Conservation (phyloP, 1,140 invertebrate species). For the Branchinecta lindahli region DNA sequence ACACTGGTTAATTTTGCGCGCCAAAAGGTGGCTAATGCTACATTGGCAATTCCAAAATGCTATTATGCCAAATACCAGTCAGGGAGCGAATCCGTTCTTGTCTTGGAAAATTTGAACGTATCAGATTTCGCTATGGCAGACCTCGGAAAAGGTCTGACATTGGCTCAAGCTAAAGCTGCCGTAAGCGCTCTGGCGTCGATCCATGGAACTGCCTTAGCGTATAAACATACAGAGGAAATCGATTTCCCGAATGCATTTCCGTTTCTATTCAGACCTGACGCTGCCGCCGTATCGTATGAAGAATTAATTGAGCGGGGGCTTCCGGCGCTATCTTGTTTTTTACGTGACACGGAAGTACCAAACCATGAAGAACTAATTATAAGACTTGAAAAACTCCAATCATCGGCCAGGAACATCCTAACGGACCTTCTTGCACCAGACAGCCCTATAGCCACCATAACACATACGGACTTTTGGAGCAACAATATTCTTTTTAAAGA, state of each 20-base stretch:
- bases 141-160: constrained; percentile 49
- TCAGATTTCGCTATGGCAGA: constrained; percentile 39
- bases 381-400: constrained; percentile 36
- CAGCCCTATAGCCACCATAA: constrained; percentile 49
- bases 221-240: constrained; percentile 15
- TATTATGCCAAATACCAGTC: constrained; percentile 44
- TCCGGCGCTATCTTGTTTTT: constrained; percentile 39
- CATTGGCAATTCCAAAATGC: constrained; percentile 44
- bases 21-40: constrained; percentile 27
- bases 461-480: constrained; percentile 67
- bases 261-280: constrained; percentile 55
- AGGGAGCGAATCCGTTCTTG: constrained; percentile 39
- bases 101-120: constrained; percentile 42
- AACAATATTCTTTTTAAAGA: constrained; percentile 53
- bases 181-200: constrained; percentile 49
- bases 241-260: constrained; percentile 17
- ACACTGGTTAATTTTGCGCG: constrained; percentile 41
- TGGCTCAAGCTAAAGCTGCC: constrained; percentile 45
- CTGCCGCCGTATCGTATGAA: constrained; percentile 57
- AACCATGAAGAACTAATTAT: constrained; percentile 22
- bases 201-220: constrained; percentile 39
- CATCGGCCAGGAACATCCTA: constrained; percentile 43
- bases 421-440: constrained; percentile 44
- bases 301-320: constrained; percentile 53
- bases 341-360: constrained; percentile 28